These are phyloP conservation scores for Dromiciops gliroides DNA, from an alignment of 2,113 vertebrate genomes.

Conservation along the genomic window DNA sequence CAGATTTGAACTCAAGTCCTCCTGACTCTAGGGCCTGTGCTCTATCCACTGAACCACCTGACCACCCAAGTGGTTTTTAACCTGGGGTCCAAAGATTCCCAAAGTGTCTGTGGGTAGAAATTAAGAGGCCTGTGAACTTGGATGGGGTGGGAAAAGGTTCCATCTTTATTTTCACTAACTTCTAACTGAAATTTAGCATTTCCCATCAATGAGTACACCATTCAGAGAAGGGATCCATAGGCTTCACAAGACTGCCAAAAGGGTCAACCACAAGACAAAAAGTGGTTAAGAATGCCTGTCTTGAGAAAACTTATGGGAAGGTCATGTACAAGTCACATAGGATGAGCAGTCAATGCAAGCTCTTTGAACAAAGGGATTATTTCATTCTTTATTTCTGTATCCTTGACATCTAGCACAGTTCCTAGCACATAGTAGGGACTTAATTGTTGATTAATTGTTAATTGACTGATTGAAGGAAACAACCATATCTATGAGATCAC, in stretches of 20 bases:
- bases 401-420: not conserved
- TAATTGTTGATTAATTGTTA: constrained; percentile 3
- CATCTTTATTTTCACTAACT: not conserved
- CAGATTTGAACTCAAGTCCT: too few relatives aligned
- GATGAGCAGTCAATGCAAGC: not conserved
- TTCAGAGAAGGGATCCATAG: not conserved
- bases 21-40: too few relatives aligned
- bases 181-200: not conserved
- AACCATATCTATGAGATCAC: not conserved
- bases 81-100: not conserved
- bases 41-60: too few relatives aligned
- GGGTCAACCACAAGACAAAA: not conserved
- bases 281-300: not conserved
- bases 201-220: not conserved
- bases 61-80: not conserved
- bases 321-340: not conserved
- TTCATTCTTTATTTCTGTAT: constrained; percentile 10
- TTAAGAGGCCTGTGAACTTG: not conserved
- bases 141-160: not conserved
- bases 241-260: not conserved
- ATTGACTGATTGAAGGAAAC: not conserved
- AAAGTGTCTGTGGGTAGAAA: not conserved
- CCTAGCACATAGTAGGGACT: not conserved
- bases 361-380: constrained; percentile 9
- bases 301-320: not conserved